Evolutionary conservation across 1,140 invertebrate genomes (phyloP), one percentile per base, ranked within the genome.

Genomic region (Drosophila nigrodunni): DNA sequence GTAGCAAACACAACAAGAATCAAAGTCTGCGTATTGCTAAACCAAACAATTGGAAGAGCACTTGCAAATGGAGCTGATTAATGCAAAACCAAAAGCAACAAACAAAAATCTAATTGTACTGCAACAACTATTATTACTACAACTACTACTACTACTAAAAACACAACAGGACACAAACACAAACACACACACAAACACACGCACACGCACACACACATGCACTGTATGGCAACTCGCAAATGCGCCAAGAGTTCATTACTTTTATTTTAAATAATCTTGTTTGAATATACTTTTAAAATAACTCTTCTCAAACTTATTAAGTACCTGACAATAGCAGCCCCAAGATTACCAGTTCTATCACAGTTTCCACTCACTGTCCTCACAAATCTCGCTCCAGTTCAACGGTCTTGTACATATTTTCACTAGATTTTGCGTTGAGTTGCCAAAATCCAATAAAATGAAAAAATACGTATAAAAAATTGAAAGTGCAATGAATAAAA

Each of bases 1-100:
- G 85, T 92, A 92, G 83, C 81, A 90, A 89, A 90, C 85, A 89
- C 78, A 90, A 89, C 70, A 89, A 80, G 86, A 90, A 85, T 76
- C 69, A 76, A 88, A 89, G 87, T 90, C 87, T 91, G 86, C 86
- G 80, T 85, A 90, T 90, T 87, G 82, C 86, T 90, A 79, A 86
- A 74, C 46, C 50, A 81, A 81, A 61, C 60, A 78, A 78, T 76
- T 85, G 78, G 86, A 89, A 81, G 85, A 78, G 67, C 81, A 74
- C 76, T 87, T 75, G 60, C 70, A 61, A 77, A 58, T 35, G 64
- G 62, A 70, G 74, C 79, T 80, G 74, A 64, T 74, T 47, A 74
- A 74, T 70, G 67, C 60, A 71, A 62, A 80, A 74, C 64, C 60
- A 49, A 68, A 61, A 52, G 10, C 6, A 49, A 49, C 65, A 61